Conservation (phyloP, 2,888 invertebrate species). For the Tachystola acroxantha region DNA sequence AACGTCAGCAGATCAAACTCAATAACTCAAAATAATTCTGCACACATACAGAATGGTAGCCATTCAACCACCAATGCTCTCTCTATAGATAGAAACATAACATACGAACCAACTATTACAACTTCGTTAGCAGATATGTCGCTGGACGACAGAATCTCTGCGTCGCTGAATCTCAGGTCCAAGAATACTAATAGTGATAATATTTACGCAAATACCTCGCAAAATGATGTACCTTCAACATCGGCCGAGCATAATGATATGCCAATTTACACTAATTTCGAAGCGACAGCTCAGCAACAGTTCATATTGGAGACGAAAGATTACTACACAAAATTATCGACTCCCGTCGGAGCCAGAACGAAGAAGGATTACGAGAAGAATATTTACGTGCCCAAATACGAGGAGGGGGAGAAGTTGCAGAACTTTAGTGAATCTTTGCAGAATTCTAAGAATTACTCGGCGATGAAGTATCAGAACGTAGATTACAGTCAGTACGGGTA, state of each 20-base stretch:
- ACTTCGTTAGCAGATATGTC: slow-evolving; percentile 53
- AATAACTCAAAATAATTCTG: slow-evolving; percentile 15
- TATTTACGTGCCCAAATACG: slow-evolving; percentile 60
- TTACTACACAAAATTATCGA: slow-evolving; percentile 63
- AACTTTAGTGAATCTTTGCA: slow-evolving; percentile 59
- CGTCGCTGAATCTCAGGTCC: slow-evolving; percentile 66
- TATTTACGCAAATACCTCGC: slow-evolving; percentile 44
- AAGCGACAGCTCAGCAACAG: slow-evolving; percentile 51
- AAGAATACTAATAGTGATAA: slow-evolving; percentile 57
- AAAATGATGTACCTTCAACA: slow-evolving; percentile 30
- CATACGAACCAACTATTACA: slow-evolving; percentile 25
- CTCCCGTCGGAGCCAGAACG: slow-evolving; percentile 35
- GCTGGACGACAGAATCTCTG: slow-evolving; percentile 67
- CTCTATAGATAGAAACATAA: slow-evolving; percentile 34
- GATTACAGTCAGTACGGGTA: slow-evolving; percentile 42
- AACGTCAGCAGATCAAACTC: slow-evolving; percentile 32
- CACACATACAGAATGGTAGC: slow-evolving; percentile 28
- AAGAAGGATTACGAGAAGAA: slow-evolving; percentile 62
- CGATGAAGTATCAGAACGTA: slow-evolving; percentile 59
- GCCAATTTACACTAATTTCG: slow-evolving; percentile 54
- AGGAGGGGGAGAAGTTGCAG: slow-evolving; percentile 54
- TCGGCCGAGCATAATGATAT: slow-evolving; percentile 50
- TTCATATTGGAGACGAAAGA: slow-evolving; percentile 63
- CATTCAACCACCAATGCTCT: slow-evolving; percentile 31
- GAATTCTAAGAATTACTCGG: slow-evolving; percentile 66